phyloP scores from a whole-genome alignment of 2,797 vertebrate species.

The Paratrypauchen microcephalus region DNA sequence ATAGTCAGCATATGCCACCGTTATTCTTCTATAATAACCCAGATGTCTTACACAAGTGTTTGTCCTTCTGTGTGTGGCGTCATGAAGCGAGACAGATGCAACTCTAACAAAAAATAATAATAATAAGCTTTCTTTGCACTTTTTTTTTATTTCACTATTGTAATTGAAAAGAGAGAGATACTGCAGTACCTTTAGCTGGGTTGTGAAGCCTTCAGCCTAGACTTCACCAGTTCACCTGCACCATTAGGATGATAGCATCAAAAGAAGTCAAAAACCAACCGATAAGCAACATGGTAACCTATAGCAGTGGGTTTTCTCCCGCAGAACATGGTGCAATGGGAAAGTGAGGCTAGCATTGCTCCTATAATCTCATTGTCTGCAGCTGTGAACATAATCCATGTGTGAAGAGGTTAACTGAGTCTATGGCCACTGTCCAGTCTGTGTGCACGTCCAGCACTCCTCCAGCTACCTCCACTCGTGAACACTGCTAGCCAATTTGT shows the following conservation, averaged over 20 bases:
- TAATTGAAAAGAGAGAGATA: too few relatives aligned
- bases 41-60: slow-evolving; percentile 21
- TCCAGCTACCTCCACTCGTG: neutral
- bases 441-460: neutral
- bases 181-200: too few relatives aligned
- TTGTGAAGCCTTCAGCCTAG: neutral
- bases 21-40: slow-evolving; percentile 11
- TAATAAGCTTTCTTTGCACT: neutral
- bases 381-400: slow-evolving; percentile 17
- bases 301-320: neutral
- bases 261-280: neutral
- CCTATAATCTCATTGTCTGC: slow-evolving; percentile 12
- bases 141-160: neutral
- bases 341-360: neutral
- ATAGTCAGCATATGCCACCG: slow-evolving; percentile 28
- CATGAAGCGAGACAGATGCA: slow-evolving; percentile 1
- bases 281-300: neutral
- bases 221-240: neutral
- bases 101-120: slow-evolving; percentile 14
- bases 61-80: slow-evolving; percentile 11
- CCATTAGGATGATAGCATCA: neutral
- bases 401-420: slow-evolving; percentile 20
- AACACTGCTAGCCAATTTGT: slow-evolving; percentile 18
- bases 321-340: neutral
- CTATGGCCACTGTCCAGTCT: slow-evolving; percentile 9